phyloP scores from a whole-genome alignment of 2,113 vertebrate species.

The Channa argus region DNA sequence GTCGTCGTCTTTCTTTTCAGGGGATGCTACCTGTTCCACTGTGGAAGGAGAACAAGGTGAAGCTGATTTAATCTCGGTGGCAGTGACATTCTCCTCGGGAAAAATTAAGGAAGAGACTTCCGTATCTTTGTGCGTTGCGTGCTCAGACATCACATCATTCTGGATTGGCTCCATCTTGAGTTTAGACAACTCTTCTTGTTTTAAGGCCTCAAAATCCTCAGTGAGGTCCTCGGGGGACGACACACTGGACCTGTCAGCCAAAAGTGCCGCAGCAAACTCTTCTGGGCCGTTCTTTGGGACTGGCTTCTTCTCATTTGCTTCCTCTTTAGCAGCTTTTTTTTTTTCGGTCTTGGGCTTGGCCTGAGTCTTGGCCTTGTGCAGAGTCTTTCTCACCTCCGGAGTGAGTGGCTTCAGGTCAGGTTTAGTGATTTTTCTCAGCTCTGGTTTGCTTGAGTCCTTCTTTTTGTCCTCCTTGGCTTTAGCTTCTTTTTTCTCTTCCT shows the following conservation, averaged over 20 bases:
- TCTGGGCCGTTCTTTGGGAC: slow-evolving; percentile 72
- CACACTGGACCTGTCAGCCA: slow-evolving; percentile 86
- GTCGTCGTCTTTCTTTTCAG: slow-evolving; percentile 55
- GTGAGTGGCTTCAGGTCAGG: slow-evolving; percentile 95
- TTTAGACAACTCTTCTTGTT: slow-evolving; percentile 83
- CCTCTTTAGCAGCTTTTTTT: slow-evolving; percentile 85
- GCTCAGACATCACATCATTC: slow-evolving; percentile 52
- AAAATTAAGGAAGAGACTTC: slow-evolving; percentile 62
- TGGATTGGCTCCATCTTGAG: slow-evolving; percentile 49
- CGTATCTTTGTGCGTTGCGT: slow-evolving; percentile 55
- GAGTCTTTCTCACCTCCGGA: slow-evolving; percentile 94
- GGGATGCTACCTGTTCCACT: slow-evolving; percentile 16
- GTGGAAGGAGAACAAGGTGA: slow-evolving; percentile 51
- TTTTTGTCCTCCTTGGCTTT: slow-evolving; percentile 92
- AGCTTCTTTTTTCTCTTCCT: slow-evolving; percentile 90
- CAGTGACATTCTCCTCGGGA: slow-evolving; percentile 75
- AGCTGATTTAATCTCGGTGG: slow-evolving; percentile 70
- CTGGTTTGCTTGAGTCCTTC: slow-evolving; percentile 89
- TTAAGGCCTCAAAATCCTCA: slow-evolving; percentile 94
- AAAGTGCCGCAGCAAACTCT: slow-evolving; percentile 71
- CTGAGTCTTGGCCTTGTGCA: slow-evolving; percentile 93
- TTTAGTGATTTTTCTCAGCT: slow-evolving; percentile 91
- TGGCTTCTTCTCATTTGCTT: slow-evolving; percentile 81
- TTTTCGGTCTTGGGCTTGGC: slow-evolving; percentile 89
- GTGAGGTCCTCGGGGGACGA: slow-evolving; percentile 98